Conservation (phyloP, 2,888 invertebrate genomes). For the Nineta flava region DNA sequence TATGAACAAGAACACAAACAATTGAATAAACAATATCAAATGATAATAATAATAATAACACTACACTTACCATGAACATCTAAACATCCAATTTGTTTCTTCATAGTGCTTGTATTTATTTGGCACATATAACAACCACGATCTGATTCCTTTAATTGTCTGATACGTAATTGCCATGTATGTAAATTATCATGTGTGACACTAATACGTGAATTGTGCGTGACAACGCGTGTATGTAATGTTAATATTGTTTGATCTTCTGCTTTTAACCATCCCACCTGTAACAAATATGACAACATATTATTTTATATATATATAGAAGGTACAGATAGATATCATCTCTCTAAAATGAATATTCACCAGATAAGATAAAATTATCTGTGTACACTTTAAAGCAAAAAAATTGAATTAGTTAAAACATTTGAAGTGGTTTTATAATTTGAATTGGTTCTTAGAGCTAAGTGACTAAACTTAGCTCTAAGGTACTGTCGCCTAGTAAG, state of each 20-base stretch:
- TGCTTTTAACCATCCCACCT: conserved; percentile 65
- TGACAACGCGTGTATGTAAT: conserved; percentile 55
- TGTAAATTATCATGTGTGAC: conserved; percentile 52
- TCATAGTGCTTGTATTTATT: conserved; percentile 62
- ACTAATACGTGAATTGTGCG: conserved; percentile 54
- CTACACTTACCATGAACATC: conserved; percentile 52
- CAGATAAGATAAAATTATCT: neutral
- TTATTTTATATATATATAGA: no score
- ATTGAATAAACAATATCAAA: no score
- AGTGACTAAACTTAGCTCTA: no score
- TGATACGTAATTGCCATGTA: conserved; percentile 58
- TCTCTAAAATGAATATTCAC: neutral
- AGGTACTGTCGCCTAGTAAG: no score
- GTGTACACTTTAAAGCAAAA: no score
- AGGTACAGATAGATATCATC: neutral
- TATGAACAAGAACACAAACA: no score
- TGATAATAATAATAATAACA: neutral
- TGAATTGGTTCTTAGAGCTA: no score
- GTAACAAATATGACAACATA: conserved; percentile 16
- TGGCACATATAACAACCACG: conserved; percentile 70
- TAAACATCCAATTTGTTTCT: conserved; percentile 59
- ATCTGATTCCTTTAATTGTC: conserved; percentile 55
- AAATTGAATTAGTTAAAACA: no score
- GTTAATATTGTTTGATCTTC: conserved; percentile 63
- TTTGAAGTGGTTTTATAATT: no score